phyloP scores from a whole-genome alignment of 2,113 vertebrate genomes.

The Megaceryle torquata region DNA sequence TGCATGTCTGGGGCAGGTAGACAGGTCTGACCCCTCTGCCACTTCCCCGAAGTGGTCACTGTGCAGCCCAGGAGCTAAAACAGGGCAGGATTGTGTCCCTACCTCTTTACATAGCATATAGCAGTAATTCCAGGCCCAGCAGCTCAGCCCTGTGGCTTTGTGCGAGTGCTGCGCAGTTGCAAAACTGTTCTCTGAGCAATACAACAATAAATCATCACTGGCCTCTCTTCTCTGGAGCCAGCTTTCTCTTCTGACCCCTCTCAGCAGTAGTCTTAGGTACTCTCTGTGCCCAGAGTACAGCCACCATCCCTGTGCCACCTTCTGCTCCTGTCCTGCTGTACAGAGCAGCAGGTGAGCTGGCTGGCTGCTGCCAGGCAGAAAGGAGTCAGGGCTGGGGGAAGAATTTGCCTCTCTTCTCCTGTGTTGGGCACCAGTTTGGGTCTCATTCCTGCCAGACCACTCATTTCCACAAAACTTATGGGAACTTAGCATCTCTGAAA shows the following conservation, averaged over 20 bases:
- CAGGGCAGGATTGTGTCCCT: not conserved
- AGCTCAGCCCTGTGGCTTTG: not conserved
- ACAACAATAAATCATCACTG: not conserved
- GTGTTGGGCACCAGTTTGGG: not conserved
- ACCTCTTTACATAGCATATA: not conserved
- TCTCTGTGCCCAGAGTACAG: not conserved
- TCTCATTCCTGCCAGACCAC: not conserved
- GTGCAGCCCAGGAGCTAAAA: not conserved
- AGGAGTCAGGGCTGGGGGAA: not conserved
- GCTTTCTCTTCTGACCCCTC: not conserved
- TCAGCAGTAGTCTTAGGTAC: not conserved
- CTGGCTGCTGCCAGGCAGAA: not conserved
- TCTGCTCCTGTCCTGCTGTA: not conserved
- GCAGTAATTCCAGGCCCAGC: not conserved
- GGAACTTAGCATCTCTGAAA: not conserved
- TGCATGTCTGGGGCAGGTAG: not conserved
- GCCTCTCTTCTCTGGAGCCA: not conserved
- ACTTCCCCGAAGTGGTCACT: not conserved
- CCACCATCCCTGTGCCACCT: not conserved
- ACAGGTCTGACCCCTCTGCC: not conserved
- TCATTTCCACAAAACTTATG: not conserved
- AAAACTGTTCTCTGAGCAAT: not conserved
- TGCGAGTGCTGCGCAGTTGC: not conserved
- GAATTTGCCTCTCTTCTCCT: not conserved
- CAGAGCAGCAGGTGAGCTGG: not conserved